Base-by-base conservation (phyloP, 2,888 invertebrate species). In the Himalopsyche japonica region DNA sequence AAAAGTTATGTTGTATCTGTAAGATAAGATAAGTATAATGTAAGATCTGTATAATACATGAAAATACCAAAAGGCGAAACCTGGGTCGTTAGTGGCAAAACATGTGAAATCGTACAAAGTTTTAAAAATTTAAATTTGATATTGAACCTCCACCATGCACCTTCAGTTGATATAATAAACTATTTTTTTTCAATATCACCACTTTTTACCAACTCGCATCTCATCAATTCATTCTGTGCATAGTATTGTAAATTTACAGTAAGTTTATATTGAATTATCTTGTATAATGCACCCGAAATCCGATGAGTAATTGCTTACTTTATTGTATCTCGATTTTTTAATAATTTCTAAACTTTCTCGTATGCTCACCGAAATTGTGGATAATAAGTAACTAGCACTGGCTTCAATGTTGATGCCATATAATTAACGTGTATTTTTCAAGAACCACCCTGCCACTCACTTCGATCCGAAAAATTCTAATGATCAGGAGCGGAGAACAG, bases 361-460 rank as follows among this genome's bases (percentile, higher is more conserved):
- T 82, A 83, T 85, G 64, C 34, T 81, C 30, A 77, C 7, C 48
- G 78, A 49, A 64, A 78, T n/a, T 47, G 77, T 77, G 49, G 82
- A 24, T 79, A 20, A 43, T 43, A 47, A 18, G 24, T 48, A 47
- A 3, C 32, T 27, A 30, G 57, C 34, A 43, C 10, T 32, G 76
- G 80, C 81, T 84, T 84, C 78, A 82, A 84, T 82, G 70, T 37
- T 79, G 24, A 80, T 81, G 81, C 86, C 82, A 78, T 86, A 83
- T 86, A 84, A 86, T 86, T 86, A 86, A 81, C 78, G 84, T 79
- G 81, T 84, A 86, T 86, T 84, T 84, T 81, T 86, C 86, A 86
- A 80, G 80, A 47, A 76, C 82, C 82, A 79, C 79, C 82, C n/a
- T n/a, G n/a, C n/a, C n/a, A 70, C 84, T 82, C 82, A 80, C 82